Conservation (phyloP, 2,797 vertebrate species). For the Numenius phaeopus region DNA sequence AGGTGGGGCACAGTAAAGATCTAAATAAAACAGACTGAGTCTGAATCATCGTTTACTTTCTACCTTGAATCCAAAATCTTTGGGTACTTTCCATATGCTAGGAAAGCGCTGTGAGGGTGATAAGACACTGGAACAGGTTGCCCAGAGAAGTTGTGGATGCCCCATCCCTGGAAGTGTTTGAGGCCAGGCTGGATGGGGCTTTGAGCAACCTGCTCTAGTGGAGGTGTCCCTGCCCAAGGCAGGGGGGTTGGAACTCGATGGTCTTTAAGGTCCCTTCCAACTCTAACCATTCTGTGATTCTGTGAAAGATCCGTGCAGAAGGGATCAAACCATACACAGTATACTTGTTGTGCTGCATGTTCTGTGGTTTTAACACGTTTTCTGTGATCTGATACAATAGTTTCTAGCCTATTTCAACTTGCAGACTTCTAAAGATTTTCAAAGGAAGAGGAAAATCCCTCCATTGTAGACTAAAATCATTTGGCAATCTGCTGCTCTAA, state of each 20-base stretch:
- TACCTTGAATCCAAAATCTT: not conserved
- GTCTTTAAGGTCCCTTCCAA: no score
- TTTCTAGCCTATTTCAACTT: not conserved
- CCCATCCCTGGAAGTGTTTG: no score
- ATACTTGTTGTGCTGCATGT: not conserved
- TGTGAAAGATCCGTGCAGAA: not conserved
- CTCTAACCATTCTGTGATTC: no score
- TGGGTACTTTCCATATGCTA: not conserved
- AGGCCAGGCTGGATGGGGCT: no score
- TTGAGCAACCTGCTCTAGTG: no score
- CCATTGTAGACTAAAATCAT: not conserved
- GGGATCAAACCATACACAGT: not conserved
- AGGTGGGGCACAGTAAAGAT: not conserved
- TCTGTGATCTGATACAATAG: not conserved
- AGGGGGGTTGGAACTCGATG: no score
- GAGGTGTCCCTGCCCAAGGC: no score
- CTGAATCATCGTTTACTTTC: not conserved
- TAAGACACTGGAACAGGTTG: no score
- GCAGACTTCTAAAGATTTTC: not conserved
- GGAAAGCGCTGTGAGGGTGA: not conserved
- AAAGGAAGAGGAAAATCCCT: not conserved
- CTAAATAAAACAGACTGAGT: not conserved
- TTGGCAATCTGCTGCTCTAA: not conserved
- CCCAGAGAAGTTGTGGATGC: no score
- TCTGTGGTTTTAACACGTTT: not conserved